Conservation (phyloP, 2,888 invertebrate genomes). For the Campoplex nolae region DNA sequence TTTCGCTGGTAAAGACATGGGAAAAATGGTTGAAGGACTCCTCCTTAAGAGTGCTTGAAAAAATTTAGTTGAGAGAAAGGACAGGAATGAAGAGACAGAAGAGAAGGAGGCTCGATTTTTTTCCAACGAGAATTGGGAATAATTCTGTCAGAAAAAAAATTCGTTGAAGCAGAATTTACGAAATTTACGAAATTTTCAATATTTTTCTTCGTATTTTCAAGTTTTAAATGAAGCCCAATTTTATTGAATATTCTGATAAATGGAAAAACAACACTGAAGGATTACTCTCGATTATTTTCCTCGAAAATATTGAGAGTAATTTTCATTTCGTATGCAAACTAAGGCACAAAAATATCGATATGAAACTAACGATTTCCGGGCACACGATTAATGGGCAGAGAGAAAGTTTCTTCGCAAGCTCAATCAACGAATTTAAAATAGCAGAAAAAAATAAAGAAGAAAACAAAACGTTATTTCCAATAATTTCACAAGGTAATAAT, state of each 20-base stretch:
- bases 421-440: background rate
- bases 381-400: background rate
- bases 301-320: background rate
- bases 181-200: background rate
- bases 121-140: background rate
- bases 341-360: conserved; percentile 2
- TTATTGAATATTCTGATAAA: background rate
- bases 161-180: background rate
- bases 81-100: background rate
- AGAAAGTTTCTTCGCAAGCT: background rate
- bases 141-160: conserved; percentile 5
- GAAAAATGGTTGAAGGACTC: conserved; percentile 15
- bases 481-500: background rate
- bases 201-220: background rate
- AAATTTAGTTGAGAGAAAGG: background rate
- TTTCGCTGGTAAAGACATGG: background rate
- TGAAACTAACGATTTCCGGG: background rate
- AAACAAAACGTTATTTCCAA: background rate
- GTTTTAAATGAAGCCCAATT: background rate
- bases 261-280: background rate
- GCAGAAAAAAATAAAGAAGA: background rate
- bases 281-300: background rate
- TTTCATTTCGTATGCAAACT: conserved; percentile 38
- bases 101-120: background rate
- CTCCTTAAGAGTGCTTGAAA: conserved; percentile 11